Evolutionary conservation across 1,140 invertebrate species (phyloP), one percentile per base, ranked within the genome.

Genomic region (Tetraneura akinire): DNA sequence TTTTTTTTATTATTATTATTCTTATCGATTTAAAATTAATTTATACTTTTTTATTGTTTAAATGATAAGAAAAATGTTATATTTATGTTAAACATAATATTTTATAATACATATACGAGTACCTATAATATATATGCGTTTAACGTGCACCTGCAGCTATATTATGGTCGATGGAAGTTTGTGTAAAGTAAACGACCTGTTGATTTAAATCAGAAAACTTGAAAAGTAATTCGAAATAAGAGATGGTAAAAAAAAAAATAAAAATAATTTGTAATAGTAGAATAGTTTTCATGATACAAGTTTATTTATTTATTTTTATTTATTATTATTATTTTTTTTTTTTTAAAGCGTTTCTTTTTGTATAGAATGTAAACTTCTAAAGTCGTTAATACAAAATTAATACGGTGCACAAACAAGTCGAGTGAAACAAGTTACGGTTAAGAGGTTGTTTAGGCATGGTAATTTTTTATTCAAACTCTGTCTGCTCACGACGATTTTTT

Each of bases 321-420:
- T 55, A 21, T 55, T 9, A 6, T 23, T 55, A 13, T 57, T 21
- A 23, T 9, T 29, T 60, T 29, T 29, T 26, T 1, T 3, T 32
- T 32, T 32, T 18, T 6, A 32, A 57, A 23, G 53, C 11, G 9
- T 16, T 62, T 18, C 13, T 11, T 60, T 8, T 5, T 26, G 3
- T 57, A 11, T 57, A 11, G 6, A 5, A 8, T 26, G 21, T 57
- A 57, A 57, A 57, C 53, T 57, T 26, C 10, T n/a, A 6, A 66
- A 66, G 32, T 66, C 32, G 37, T 66, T 14, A 21, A 45, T 21
- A 14, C 45, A 66, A 66, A 66, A 66, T 66, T 45, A 45, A 66
- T n/a, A 66, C 3, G 64, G 11, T 14, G 37, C 4, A 21, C 6
- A 45, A 66, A 66, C 37, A 13, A 66, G n/a, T n/a, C n/a, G 4